Base-by-base conservation (phyloP, 2,797 vertebrate genomes). In the Sebastes matsubarae region DNA sequence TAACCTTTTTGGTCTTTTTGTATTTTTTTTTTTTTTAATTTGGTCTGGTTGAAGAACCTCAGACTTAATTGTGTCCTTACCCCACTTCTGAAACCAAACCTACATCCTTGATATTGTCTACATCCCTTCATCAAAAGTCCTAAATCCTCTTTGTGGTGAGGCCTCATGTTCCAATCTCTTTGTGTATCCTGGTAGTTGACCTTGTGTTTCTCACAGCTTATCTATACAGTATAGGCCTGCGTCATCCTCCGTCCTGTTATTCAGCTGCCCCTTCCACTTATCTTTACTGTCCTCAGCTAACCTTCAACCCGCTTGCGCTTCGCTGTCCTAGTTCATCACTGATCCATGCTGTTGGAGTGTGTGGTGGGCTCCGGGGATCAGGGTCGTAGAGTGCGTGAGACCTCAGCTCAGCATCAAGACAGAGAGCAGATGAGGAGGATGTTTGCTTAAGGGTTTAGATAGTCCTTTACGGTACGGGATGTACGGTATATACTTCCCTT, bases 171-270 rank as follows among this genome's bases (percentile, higher is more conserved):
- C 50, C 22, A 5, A 8, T 73, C 58, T 68, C 42, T 63, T 22
- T 72, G 14, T 75, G 68, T 65, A 27, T 52, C 52, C 59, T 63
- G 34, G 8, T 27, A 73, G 29, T 7, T 86, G 85, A 88, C 89
- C 77, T 82, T 59, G 34, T 79, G 73, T 75, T 84, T 76, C 67
- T 77, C 58, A 25, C 67, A 11, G 87, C 78, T 87, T 80, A 82
- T 87, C 86, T 81, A 1, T 46, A 12, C 46, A 42, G 30, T 30
- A 46, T 74, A 68, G 77, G 69, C 86, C 71, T 55, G 60, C 24
- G 34, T 83, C 79, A 79, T 82, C 65, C 66, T 66, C 58, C 29
- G 68, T 52, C 55, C 68, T 82, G 68, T 82, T 73, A 57, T 72
- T 73, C 72, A 25, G 5, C 54, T 29, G 46, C 6, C 8, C 1